These are phyloP conservation scores for Palythoa caribaeorum DNA, from an alignment of 92 coral and sea anemone genomes.

Conservation along the genomic window DNA sequence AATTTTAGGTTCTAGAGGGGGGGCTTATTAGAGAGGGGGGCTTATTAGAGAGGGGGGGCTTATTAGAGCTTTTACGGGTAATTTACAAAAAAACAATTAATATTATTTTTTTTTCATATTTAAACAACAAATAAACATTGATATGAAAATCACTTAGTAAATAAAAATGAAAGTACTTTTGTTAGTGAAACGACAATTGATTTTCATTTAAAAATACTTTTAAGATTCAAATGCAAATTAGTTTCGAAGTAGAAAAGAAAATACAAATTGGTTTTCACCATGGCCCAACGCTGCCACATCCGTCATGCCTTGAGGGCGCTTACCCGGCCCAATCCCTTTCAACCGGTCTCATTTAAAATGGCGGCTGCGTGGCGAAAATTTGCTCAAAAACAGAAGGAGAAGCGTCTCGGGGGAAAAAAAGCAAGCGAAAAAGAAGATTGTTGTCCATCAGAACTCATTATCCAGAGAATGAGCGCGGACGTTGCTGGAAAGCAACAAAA, in stretches of 20 bases:
- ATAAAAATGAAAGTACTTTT: no score
- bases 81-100: no score
- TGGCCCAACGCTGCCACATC: constrained; percentile 34
- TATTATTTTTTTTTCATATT: no score
- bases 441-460: constrained; percentile 16
- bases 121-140: no score
- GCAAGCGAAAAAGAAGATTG: constrained; percentile 16
- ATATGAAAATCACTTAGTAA: no score
- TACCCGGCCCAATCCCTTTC: neutral
- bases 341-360: constrained; percentile 17
- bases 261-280: constrained; percentile 16
- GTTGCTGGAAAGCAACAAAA: constrained; percentile 22
- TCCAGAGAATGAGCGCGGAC: constrained; percentile 14
- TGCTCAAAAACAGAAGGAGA: constrained; percentile 21
- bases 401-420: constrained; percentile 1
- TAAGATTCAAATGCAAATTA: neutral
- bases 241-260: neutral
- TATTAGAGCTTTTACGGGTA: no score
- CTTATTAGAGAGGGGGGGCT: no score
- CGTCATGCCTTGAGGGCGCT: constrained; percentile 17
- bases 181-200: neutral
- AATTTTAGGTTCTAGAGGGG: no score
- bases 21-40: no score
- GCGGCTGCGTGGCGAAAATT: constrained; percentile 23
- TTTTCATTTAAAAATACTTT: no score